Evolutionary conservation across 35 echinoderm and acorn worm genomes (phyloP).

Genomic region (Apostichopus parvimensis): DNA sequence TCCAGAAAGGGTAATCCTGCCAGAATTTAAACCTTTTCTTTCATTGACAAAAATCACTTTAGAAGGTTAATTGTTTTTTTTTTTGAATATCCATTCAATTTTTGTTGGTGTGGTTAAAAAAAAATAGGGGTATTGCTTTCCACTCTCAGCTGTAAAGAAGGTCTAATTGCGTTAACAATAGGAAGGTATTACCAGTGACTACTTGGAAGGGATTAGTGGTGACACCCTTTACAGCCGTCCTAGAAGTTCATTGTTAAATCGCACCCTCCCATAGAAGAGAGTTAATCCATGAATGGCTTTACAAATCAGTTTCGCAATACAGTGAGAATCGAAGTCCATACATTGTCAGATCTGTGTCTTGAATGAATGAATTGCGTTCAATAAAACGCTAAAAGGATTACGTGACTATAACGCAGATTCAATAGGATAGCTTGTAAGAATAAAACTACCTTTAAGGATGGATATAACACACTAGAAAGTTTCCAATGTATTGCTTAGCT

Average conservation of each 20-base stretch:
- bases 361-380: background rate
- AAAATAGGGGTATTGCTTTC: background rate
- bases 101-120: background rate
- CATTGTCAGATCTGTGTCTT: background rate
- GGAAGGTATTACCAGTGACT: background rate
- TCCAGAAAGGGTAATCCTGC: background rate
- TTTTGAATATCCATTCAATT: background rate
- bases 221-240: slow-evolving; percentile 8
- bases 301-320: background rate
- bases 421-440: no score
- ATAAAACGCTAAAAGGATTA: slow-evolving; percentile 9
- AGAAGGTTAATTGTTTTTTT: background rate
- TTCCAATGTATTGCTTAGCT: no score
- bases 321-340: background rate
- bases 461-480: no score
- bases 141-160: background rate
- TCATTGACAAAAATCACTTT: background rate
- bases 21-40: slow-evolving; percentile 3
- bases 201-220: background rate
- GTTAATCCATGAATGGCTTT: background rate
- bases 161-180: background rate
- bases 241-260: slow-evolving; percentile 42
- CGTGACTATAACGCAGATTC: no score
- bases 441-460: no score
- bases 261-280: background rate